Base-by-base conservation (phyloP, 37 sponge, comb jelly and placozoan genomes). In the Eunapius fragilis region DNA sequence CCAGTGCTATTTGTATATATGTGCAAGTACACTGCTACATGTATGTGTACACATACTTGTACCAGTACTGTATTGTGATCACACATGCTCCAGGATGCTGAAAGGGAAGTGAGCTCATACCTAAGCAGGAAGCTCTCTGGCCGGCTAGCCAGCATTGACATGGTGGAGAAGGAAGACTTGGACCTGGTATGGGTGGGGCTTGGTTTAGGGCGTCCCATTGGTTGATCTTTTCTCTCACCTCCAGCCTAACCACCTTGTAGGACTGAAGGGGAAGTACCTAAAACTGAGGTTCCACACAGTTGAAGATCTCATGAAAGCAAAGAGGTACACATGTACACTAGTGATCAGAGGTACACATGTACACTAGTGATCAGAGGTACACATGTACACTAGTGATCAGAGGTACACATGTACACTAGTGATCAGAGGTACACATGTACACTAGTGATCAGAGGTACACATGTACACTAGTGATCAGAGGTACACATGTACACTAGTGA, bases 151-250 rank as follows among this genome's bases (percentile, higher is more conserved):
- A 85, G 89, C 11, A 96, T 98, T 11, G 99, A 97, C 58, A 85
- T 96, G 81, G 95, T 99, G n/a, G 92, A 95, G 47, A 99, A 99
- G 84, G 99, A 99, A 67, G 96, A 99, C 72, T 79, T 99, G 37
- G 98, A 99, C 58, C 78, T 96, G 70, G 95, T 91, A 69, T 25
- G 80, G 13, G 47, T 47, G 79, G 27, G 67, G 47, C 45, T 41
- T 25, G 0, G 17, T 38, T 3, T 13, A 48, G 33, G 24, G n/a
- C 17, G 33, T 14, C 28, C n/a, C n/a, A n/a, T n/a, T n/a, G n/a
- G 24, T 68, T 22, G 48, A 72, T 14, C 73, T 14, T 19, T 11
- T 11, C 14, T 58, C 58, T 11, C 58, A 1, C 19, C 22, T 11
- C 58, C 75, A 93, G 94, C 75, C 88, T 69, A 99, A 99, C 80